Conservation (phyloP, 2,113 vertebrate species). For the Hydrochoerus hydrochaeris region DNA sequence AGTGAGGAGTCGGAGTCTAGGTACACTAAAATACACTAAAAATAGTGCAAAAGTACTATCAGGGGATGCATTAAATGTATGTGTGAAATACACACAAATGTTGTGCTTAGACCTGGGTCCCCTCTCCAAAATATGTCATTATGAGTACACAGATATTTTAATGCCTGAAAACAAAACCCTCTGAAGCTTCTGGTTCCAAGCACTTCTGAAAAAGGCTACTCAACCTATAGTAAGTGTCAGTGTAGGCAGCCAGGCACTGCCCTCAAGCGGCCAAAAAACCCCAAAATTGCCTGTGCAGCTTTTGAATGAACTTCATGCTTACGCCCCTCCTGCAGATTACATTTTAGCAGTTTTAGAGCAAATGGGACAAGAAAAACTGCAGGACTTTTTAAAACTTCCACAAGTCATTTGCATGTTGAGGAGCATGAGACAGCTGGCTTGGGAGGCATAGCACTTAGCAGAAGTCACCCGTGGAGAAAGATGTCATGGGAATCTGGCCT, state of each 20-base stretch:
- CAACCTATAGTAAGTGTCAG: background rate
- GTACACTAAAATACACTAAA: no score
- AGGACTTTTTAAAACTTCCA: background rate
- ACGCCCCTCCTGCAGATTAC: background rate
- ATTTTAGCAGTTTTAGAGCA: background rate
- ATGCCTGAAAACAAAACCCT: background rate
- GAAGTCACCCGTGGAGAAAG: background rate
- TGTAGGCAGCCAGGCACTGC: background rate
- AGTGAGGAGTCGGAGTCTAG: background rate
- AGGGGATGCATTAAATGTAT: background rate
- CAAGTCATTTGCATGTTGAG: background rate
- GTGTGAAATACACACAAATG: background rate
- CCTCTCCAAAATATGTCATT: background rate
- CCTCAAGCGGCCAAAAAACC: background rate
- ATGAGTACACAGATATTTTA: background rate
- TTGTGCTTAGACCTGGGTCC: background rate
- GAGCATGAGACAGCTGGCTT: background rate
- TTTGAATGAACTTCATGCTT: background rate
- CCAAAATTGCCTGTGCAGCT: background rate
- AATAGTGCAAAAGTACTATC: background rate
- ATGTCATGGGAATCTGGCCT: background rate
- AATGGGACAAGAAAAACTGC: background rate
- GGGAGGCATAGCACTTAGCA: background rate
- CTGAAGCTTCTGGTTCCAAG: background rate
- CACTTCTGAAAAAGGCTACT: background rate